Conservation (phyloP, 1,140 invertebrate genomes). For the Grapholita molesta region DNA sequence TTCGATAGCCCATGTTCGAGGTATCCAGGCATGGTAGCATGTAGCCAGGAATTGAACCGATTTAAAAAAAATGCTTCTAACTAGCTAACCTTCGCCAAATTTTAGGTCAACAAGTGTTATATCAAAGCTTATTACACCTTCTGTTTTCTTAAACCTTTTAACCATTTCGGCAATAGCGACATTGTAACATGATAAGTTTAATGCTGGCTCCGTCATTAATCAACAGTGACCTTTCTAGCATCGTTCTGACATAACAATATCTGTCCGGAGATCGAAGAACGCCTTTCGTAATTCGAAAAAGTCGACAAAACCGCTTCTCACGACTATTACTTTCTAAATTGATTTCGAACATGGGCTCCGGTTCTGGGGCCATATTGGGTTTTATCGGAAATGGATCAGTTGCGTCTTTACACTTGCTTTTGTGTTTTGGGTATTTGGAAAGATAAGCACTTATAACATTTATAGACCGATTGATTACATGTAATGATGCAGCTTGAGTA, state of each 20-base stretch:
- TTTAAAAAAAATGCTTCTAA: too few species aligned
- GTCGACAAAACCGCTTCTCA: constrained; percentile 1
- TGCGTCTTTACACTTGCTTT: background rate
- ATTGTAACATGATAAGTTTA: constrained; percentile 1
- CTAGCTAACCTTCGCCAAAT: background rate
- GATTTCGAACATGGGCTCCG: background rate
- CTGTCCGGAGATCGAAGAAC: background rate
- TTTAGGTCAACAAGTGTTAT: background rate
- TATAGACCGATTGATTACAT: background rate
- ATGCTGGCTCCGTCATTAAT: constrained; percentile 5
- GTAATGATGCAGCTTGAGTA: background rate
- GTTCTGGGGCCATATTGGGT: background rate
- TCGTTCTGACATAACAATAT: constrained; percentile 16
- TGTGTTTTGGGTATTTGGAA: background rate
- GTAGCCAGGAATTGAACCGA: too few species aligned
- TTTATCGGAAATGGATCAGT: constrained; percentile 14
- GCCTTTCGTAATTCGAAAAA: constrained; percentile 5
- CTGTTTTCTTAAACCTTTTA: background rate
- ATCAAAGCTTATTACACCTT: background rate
- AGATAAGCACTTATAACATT: background rate
- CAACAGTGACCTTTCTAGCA: constrained; percentile 5
- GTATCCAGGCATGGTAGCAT: too few species aligned
- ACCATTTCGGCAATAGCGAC: background rate
- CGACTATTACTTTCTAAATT: constrained; percentile 11
- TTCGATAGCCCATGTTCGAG: too few species aligned